Evolutionary conservation across 30 jellyfish, hydroid and myxozoan genomes (phyloP).

Genomic region (Turritopsis rubra): DNA sequence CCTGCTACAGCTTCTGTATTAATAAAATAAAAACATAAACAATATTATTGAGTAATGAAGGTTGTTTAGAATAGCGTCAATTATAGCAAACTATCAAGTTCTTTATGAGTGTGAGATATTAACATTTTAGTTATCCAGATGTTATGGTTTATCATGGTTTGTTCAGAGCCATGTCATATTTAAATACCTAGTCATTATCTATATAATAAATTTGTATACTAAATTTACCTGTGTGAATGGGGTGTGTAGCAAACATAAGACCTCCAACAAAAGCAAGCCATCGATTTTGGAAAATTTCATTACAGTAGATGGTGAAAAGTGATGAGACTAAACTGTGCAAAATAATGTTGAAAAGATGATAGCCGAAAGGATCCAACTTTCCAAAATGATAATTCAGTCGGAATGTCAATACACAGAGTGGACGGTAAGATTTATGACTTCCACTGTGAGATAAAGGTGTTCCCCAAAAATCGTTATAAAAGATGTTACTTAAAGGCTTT

Average conservation of each 20-base stretch:
- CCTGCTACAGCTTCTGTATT: constrained; percentile 96
- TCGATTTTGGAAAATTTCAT: neutral
- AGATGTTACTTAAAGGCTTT: constrained; percentile 49
- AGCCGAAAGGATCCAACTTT: constrained; percentile 65
- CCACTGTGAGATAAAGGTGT: constrained; percentile 90
- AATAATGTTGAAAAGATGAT: constrained; percentile 51
- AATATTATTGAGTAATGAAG: neutral
- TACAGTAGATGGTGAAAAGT: constrained; percentile 43
- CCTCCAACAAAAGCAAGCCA: constrained; percentile 58
- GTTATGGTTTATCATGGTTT: no score
- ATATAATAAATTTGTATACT: neutral
- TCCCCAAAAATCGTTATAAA: constrained; percentile 87
- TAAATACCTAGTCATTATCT: no score
- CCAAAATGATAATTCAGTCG: constrained; percentile 61
- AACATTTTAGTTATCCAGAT: no score
- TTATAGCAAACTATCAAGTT: no score
- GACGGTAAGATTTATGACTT: constrained; percentile 91
- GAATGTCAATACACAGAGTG: constrained; percentile 62
- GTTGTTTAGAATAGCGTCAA: neutral
- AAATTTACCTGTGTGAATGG: constrained; percentile 76
- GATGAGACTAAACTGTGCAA: constrained; percentile 57
- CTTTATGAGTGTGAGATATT: no score
- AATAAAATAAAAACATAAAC: neutral
- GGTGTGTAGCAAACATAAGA: constrained; percentile 77
- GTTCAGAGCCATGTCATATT: no score